Conservation (phyloP, 35 echinoderm and acorn worm genomes). For the Acanthaster planci region DNA sequence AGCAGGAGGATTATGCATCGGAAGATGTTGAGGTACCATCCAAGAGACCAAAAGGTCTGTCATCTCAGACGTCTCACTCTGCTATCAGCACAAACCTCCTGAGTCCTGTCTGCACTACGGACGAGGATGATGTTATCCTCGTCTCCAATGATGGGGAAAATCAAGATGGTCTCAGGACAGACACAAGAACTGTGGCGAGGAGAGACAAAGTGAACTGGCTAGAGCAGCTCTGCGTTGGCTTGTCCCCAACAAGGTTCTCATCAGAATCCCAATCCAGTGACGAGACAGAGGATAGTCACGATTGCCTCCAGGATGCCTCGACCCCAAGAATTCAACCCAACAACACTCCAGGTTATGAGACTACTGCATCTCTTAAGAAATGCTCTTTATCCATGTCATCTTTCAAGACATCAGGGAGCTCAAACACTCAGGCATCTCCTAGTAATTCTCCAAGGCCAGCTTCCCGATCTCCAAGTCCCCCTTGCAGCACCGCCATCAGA, state of each 20-base stretch:
- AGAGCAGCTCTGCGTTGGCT: slow-evolving; percentile 1
- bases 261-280: neutral
- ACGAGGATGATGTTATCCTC: neutral
- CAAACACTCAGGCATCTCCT: too few relatives aligned
- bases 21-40: neutral
- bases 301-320: neutral
- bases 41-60: neutral
- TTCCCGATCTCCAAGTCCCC: too few relatives aligned
- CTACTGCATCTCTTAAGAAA: too few relatives aligned
- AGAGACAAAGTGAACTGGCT: neutral
- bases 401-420: too few relatives aligned
- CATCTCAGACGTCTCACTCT: neutral
- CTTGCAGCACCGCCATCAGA: too few relatives aligned
- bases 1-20: neutral
- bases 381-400: too few relatives aligned
- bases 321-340: neutral
- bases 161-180: neutral
- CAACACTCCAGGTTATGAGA: neutral
- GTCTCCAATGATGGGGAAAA: neutral
- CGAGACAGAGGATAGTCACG: neutral
- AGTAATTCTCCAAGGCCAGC: too few relatives aligned
- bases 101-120: neutral
- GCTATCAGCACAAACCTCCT: neutral
- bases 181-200: neutral
- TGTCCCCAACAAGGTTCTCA: neutral